Base-by-base conservation (phyloP, 2,113 vertebrate genomes). In the Petrocephalus microphthalmus region DNA sequence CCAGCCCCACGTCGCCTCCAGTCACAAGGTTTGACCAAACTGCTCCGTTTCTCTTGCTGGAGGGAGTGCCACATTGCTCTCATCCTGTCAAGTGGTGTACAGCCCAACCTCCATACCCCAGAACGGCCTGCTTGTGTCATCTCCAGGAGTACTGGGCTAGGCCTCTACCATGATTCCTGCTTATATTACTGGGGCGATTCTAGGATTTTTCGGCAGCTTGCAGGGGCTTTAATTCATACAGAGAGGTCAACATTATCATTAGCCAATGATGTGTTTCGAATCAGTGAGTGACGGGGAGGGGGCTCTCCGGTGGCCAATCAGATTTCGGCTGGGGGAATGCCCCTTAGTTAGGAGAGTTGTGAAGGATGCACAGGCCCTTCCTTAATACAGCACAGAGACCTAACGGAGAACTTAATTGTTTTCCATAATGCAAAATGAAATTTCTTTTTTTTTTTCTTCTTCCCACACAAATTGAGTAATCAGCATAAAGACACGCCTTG, bases 1-100 rank as follows among this genome's bases (percentile, higher is more conserved):
- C 95, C 97, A 95, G 94, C 95, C 97, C 90, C 94, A 95, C 94
- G 96, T 96, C 96, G 96, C 95, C 96, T 97, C 97, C 93, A 96
- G 96, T 96, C 96, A 96, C 95, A 98, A 99, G 98, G 98, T 99
- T 97, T 96, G 95, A 94, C 94, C 95, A 96, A 95, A 91, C 87
- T 81, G 87, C 56, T 90, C 53, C 88, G 56, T 88, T 89, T 25
- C 11, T 84, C 74, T 47, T 53, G 78, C 37, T 88, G 37, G 86
- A 91, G 53, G 88, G 90, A 89, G 90, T 85, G 47, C 71, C 87
- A 56, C 64, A 64, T 53, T 67, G 84, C 90, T 78, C 51, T 86
- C 87, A 53, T 88, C 88, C 56, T 90, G 83, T 91, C 88, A 71
- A 86, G 84, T 52, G 42, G 81, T 87, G 29, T 67, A 74, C 87